These are phyloP conservation scores for Oncopodura yosiiana DNA, from an alignment of 1,140 invertebrate genomes.

Conservation along the genomic window DNA sequence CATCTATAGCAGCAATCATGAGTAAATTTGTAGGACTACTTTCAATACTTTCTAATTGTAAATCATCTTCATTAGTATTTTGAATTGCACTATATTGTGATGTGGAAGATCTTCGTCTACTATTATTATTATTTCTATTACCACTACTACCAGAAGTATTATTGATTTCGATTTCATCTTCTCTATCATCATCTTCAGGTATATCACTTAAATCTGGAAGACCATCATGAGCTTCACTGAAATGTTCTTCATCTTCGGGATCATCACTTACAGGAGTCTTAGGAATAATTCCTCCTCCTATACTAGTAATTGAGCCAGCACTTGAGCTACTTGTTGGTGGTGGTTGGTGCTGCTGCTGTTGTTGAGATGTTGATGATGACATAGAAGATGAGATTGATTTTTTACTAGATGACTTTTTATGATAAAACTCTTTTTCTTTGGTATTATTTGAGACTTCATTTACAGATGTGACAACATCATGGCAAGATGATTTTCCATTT, in stretches of 20 bases:
- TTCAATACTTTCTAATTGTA: slow-evolving; percentile 20
- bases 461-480: not conserved
- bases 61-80: slow-evolving; percentile 17
- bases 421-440: not conserved
- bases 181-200: not conserved
- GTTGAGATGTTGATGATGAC: not conserved
- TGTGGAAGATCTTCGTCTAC: slow-evolving; percentile 9
- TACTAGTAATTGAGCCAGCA: too few species aligned
- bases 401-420: not conserved
- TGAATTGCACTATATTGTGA: not conserved
- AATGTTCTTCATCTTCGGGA: slow-evolving; percentile 25
- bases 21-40: slow-evolving; percentile 18
- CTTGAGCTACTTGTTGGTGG: too few species aligned
- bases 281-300: too few species aligned
- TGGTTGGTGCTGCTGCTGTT: too few species aligned
- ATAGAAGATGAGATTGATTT: not conserved
- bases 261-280: slow-evolving; percentile 17
- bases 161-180: not conserved
- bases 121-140: slow-evolving; percentile 7
- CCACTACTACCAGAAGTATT: not conserved
- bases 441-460: too few species aligned
- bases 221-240: slow-evolving; percentile 12
- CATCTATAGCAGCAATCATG: slow-evolving; percentile 32
- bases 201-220: not conserved
- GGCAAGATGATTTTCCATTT: not conserved